phyloP scores from a whole-genome alignment of 30 jellyfish, hydroid and myxozoan species.

The Clytia hemisphaerica region DNA sequence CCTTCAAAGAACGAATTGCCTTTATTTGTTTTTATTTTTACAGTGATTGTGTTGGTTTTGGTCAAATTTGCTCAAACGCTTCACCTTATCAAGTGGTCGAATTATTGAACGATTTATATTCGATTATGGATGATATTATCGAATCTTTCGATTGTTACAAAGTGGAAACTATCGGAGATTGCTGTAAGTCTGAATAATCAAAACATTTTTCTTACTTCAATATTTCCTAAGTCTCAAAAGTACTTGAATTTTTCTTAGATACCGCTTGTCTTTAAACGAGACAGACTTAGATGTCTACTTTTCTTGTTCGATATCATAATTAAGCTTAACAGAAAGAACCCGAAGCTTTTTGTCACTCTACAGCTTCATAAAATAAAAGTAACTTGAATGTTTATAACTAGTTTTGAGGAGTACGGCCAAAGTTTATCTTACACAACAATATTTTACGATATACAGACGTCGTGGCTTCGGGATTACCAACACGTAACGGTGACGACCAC shows the following conservation, averaged over 20 bases:
- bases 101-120: slow-evolving; percentile 29
- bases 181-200: slow-evolving; percentile 46
- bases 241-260: too few relatives aligned
- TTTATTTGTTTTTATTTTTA: neutral
- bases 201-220: neutral
- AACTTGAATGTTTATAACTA: too few relatives aligned
- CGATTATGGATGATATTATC: slow-evolving; percentile 52
- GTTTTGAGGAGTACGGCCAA: too few relatives aligned
- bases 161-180: slow-evolving; percentile 54
- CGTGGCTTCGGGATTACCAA: slow-evolving; percentile 60
- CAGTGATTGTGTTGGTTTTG: slow-evolving; percentile 59
- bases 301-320: too few relatives aligned
- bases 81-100: slow-evolving; percentile 48
- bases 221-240: too few relatives aligned
- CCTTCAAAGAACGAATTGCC: too few relatives aligned
- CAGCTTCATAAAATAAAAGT: too few relatives aligned
- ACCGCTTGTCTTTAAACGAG: too few relatives aligned
- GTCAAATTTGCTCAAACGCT: slow-evolving; percentile 30
- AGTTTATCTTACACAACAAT: too few relatives aligned
- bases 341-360: too few relatives aligned
- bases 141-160: slow-evolving; percentile 45
- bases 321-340: too few relatives aligned
- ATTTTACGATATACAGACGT: too few relatives aligned
- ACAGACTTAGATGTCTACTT: neutral
- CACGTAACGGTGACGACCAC: slow-evolving; percentile 53